These are phyloP conservation scores for Coendou prehensilis DNA, from an alignment of 2,797 vertebrate genomes.

Conservation along the genomic window DNA sequence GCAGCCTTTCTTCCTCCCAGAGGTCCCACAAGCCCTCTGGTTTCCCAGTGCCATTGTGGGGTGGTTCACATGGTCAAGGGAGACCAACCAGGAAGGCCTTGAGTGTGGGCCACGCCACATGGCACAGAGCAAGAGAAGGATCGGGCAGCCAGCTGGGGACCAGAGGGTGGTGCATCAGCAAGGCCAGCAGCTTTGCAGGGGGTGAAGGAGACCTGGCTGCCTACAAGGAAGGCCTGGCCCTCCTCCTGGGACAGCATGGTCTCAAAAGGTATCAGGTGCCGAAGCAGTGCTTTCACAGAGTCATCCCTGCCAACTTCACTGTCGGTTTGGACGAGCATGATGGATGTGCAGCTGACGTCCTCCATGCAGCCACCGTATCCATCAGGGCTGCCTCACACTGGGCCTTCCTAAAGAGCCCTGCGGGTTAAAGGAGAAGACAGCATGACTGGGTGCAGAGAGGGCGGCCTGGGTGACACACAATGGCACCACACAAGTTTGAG, in stretches of 20 bases:
- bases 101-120: slow-evolving; percentile 86
- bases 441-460: background rate
- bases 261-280: slow-evolving; percentile 87
- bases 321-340: background rate
- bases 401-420: background rate
- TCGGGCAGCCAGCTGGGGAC: slow-evolving; percentile 85
- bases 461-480: background rate
- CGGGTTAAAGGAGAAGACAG: too few species aligned
- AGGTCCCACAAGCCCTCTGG: slow-evolving; percentile 74
- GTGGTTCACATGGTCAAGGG: slow-evolving; percentile 84
- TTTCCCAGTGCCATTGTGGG: slow-evolving; percentile 89
- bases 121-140: slow-evolving; percentile 85
- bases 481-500: background rate
- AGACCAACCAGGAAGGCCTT: slow-evolving; percentile 86
- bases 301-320: slow-evolving; percentile 85
- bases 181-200: slow-evolving; percentile 89
- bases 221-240: slow-evolving; percentile 87
- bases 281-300: slow-evolving; percentile 85
- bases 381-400: background rate
- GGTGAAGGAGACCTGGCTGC: slow-evolving; percentile 87
- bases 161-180: slow-evolving; percentile 82
- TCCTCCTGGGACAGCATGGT: slow-evolving; percentile 82
- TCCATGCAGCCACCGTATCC: too few species aligned
- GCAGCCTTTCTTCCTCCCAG: background rate
- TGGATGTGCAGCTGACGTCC: background rate